A percentile compares a stretch with the other conserved stretches of the same genome.
Conservation (phyloP, 2,888 invertebrate species). For the Micropterix aruncella region DNA sequence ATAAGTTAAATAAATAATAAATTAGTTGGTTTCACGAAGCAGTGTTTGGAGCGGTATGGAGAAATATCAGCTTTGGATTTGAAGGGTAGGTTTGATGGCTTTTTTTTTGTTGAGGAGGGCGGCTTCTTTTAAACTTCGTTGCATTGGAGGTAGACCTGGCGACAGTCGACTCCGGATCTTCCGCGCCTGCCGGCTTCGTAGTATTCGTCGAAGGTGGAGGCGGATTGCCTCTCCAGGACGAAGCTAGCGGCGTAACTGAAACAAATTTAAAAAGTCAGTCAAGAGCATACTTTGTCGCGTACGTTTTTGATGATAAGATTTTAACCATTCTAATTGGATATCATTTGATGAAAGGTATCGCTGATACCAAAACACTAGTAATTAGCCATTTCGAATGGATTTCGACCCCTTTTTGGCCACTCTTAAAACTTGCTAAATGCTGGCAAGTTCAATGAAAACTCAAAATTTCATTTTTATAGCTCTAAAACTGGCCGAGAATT, state of each 20-base stretch:
- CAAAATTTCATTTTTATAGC: too few relatives aligned
- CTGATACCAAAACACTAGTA: too few relatives aligned
- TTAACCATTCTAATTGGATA: too few relatives aligned
- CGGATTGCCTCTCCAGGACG: conserved; percentile 62
- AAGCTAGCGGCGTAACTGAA: conserved; percentile 76
- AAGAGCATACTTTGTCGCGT: too few relatives aligned
- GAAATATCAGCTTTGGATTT: neutral
- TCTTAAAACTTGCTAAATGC: too few relatives aligned
- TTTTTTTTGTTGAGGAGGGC: conserved; percentile 9
- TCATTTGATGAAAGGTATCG: too few relatives aligned
- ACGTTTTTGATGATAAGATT: too few relatives aligned
- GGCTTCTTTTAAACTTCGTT: conserved; percentile 59
- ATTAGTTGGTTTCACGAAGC: conserved; percentile 15
- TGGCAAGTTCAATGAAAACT: too few relatives aligned
- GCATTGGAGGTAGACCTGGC: conserved; percentile 72
- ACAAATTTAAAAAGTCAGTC: too few relatives aligned
- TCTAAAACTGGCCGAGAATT: too few relatives aligned
- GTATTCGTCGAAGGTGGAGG: conserved; percentile 60
- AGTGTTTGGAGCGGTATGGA: neutral
- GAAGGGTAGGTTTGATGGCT: neutral
- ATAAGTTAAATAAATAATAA: conserved; percentile 30
- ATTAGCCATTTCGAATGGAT: too few relatives aligned
- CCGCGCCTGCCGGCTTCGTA: conserved; percentile 80
- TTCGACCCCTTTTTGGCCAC: too few relatives aligned
- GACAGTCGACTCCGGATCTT: conserved; percentile 75